Conservation (phyloP, 2,888 invertebrate species). For the Nasonia oneida region DNA sequence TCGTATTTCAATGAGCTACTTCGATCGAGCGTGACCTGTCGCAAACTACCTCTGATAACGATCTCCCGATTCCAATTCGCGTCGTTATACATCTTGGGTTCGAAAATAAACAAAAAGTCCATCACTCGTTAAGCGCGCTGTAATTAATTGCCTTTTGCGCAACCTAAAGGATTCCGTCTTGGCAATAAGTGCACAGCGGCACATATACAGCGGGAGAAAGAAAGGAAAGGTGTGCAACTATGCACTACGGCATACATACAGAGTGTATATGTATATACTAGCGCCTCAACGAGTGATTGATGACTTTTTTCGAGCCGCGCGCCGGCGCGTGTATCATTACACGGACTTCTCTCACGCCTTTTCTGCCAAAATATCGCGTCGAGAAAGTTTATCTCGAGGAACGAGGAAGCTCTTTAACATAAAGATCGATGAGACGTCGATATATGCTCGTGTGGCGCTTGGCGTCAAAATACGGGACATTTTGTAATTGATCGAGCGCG, state of each 20-base stretch:
- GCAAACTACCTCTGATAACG: not conserved
- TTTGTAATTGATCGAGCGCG: not conserved
- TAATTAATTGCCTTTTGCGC: slow-evolving; percentile 23
- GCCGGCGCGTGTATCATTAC: not conserved
- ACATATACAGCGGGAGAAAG: not conserved
- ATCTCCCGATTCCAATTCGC: not conserved
- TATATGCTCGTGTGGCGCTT: not conserved
- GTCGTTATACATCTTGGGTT: not conserved
- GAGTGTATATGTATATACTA: not conserved
- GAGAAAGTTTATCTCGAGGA: slow-evolving; percentile 14
- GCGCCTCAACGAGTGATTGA: slow-evolving; percentile 41
- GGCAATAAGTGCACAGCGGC: not conserved
- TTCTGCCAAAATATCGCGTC: slow-evolving; percentile 42
- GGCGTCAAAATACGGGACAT: not conserved
- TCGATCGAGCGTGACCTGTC: not conserved
- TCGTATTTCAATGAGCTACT: not conserved
- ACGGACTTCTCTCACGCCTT: not conserved
- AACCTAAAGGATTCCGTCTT: not conserved
- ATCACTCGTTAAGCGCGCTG: not conserved
- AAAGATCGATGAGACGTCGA: not conserved
- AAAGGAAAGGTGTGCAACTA: slow-evolving; percentile 23
- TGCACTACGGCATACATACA: not conserved
- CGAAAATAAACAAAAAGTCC: slow-evolving; percentile 11
- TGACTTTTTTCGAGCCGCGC: slow-evolving; percentile 17
- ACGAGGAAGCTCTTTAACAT: slow-evolving; percentile 4